Evolutionary conservation across 2,797 vertebrate species (phyloP), one percentile per base, ranked within the genome.

Genomic region (Merluccius polli): DNA sequence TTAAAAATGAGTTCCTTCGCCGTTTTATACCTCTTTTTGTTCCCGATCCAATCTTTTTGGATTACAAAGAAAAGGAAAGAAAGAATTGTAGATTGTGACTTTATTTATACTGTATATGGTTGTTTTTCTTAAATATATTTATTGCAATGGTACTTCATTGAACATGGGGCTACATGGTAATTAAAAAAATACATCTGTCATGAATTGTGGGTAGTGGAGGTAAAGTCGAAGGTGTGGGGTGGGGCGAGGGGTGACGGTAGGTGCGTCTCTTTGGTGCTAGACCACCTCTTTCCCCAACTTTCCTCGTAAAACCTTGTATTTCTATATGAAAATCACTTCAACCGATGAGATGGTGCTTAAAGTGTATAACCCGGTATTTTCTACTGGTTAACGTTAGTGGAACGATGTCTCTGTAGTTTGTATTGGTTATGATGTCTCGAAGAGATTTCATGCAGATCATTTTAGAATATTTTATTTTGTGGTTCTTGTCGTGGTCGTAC

Each of bases 381-480:
- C 89, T 81, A 82, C 84, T 86, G 79, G 78, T 82, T 38, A 16
- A 83, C 81, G 87, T 83, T 87, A 91, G 90, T 89, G 84, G 89
- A 93, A 93, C 87, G 84, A 90, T 91, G 92, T 94, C 87, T 94
- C 92, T 93, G 92, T 95, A n/a, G n/a, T 93, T 92, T 94, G 93
- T 94, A 93, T 6, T 24, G 21, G 59, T 63, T 27, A 27, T 10
- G n/a, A 27, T 63, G n/a, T 11, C 59, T 89, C 82, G 77, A 87
- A 88, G 84, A 83, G 83, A 90, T 88, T 16, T 27, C 85, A 87
- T 82, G 85, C 77, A 72, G 84, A 82, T 84, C 80, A 85, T 90
- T 89, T 84, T 71, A 63, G 85, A 76, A 11, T 73, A 78, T 82
- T 87, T 84, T 32, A 27, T 52, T 73, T 73, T n/a, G 27, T 73